Conservation (phyloP, 2,797 vertebrate genomes). For the Melanotaenia boesemani region DNA sequence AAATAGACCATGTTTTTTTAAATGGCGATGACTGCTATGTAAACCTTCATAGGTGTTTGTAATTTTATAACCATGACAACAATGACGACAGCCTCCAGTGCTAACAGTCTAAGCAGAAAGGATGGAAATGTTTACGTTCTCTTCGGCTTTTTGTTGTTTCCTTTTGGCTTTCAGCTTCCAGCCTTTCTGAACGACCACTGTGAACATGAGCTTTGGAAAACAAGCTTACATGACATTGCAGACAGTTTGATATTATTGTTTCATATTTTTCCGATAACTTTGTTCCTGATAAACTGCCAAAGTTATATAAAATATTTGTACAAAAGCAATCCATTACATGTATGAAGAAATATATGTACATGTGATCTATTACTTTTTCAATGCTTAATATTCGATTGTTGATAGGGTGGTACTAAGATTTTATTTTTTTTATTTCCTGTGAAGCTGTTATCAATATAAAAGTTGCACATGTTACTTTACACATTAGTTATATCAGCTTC, state of each 20-base stretch:
- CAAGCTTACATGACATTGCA: conserved; percentile 88
- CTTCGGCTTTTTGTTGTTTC: conserved; percentile 64
- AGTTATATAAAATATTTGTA: conserved; percentile 88
- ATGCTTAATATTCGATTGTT: conserved; percentile 80
- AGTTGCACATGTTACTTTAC: conserved; percentile 88
- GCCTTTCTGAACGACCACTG: conserved; percentile 99
- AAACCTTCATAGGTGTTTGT: conserved; percentile 96
- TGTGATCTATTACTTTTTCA: conserved; percentile 84
- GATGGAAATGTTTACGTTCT: conserved; percentile 87
- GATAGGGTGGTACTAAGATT: conserved; percentile 78
- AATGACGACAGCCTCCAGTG: conserved; percentile 89
- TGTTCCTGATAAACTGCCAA: conserved; percentile 92
- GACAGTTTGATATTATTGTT: conserved; percentile 89
- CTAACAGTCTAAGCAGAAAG: conserved; percentile 88
- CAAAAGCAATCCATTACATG: conserved; percentile 85
- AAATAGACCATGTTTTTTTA: conserved; percentile 90
- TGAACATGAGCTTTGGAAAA: conserved; percentile 94
- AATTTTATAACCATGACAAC: conserved; percentile 94
- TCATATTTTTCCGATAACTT: conserved; percentile 87
- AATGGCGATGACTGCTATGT: conserved; percentile 91
- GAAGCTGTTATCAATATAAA: conserved; percentile 83
- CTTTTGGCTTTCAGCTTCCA: conserved; percentile 84
- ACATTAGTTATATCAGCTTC: conserved; percentile 87
- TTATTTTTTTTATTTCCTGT: conserved; percentile 83
- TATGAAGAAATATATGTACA: conserved; percentile 82